phyloP scores from a whole-genome alignment of 2,113 vertebrate genomes.

The Andinoacara biseriatus region DNA sequence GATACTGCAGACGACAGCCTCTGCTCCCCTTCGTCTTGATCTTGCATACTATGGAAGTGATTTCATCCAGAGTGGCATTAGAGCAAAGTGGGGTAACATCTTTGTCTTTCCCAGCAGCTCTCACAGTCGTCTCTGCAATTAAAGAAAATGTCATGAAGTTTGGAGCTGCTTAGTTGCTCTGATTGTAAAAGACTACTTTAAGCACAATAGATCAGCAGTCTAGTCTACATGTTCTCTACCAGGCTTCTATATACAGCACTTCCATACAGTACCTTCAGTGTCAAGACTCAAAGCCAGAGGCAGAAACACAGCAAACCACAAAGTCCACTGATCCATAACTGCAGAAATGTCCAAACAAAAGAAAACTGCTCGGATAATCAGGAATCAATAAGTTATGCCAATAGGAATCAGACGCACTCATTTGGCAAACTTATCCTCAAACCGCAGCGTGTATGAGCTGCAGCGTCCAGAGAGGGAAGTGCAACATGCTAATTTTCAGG shows the following conservation, averaged over 20 bases:
- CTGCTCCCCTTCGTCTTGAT: not conserved
- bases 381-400: not conserved
- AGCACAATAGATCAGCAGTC: rapidly evolving
- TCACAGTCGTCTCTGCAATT: conserved; percentile 14
- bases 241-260: not conserved
- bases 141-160: not conserved
- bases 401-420: not conserved
- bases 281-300: not conserved
- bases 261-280: conserved; percentile 7
- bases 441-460: not conserved
- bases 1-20: not conserved
- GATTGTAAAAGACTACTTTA: not conserved
- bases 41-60: not conserved
- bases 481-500: not conserved
- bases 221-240: not conserved
- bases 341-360: not conserved
- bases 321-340: not conserved
- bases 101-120: not conserved
- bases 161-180: not conserved
- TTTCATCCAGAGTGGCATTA: not conserved
- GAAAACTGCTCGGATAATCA: not conserved
- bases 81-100: not conserved
- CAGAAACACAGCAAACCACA: conserved; percentile 1
- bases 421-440: not conserved
- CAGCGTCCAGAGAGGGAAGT: not conserved